Conservation (phyloP, 2,797 vertebrate genomes). For the Periophthalmus magnuspinnatus region DNA sequence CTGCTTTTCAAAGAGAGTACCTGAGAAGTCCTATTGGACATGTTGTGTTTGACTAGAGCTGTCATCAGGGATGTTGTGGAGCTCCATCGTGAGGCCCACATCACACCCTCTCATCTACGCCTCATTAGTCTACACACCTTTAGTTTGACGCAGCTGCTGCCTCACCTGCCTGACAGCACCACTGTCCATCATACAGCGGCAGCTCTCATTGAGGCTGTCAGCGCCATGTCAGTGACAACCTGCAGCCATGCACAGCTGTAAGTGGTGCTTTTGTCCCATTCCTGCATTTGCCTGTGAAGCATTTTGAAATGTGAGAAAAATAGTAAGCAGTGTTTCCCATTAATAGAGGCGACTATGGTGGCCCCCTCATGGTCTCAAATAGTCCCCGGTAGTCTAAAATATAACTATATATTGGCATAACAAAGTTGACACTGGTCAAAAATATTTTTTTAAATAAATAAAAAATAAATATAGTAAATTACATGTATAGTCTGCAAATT, state of each 20-base stretch:
- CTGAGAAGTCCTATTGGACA: constrained; percentile 35
- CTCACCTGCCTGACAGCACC: constrained; percentile 73
- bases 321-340: constrained; percentile 53
- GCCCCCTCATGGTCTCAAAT: too few relatives aligned
- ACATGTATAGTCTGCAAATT: too few relatives aligned
- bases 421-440: too few relatives aligned
- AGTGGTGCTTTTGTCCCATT: constrained; percentile 39
- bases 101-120: constrained; percentile 75
- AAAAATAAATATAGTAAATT: too few relatives aligned
- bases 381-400: too few relatives aligned
- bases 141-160: constrained; percentile 77
- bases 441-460: too few relatives aligned
- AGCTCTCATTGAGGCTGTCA: constrained; percentile 73
- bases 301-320: constrained; percentile 61
- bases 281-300: constrained; percentile 54
- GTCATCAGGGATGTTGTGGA: constrained; percentile 52
- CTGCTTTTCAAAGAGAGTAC: constrained; percentile 20
- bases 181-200: constrained; percentile 70
- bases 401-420: too few relatives aligned
- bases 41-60: constrained; percentile 64
- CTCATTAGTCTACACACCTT: constrained; percentile 84
- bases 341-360: too few relatives aligned
- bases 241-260: constrained; percentile 45
- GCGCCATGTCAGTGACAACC: constrained; percentile 70
- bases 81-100: constrained; percentile 64